Percentiles rank a stretch among this genome's conserved stretches.
phyloP scores from a whole-genome alignment of 2,888 invertebrate genomes.

The Meganola albula region DNA sequence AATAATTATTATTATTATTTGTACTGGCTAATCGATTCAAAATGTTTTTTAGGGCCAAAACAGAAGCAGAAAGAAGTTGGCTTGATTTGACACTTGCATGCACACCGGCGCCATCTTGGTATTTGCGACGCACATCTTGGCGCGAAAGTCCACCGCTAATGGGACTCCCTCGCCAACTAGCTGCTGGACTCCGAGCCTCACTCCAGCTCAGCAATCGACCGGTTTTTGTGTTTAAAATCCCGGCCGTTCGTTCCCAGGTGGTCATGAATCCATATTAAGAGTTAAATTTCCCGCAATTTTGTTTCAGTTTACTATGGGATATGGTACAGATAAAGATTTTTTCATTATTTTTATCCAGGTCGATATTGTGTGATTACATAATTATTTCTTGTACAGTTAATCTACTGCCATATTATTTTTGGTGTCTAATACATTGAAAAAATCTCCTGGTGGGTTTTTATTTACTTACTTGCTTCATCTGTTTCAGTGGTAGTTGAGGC shows the following conservation, averaged over 20 bases:
- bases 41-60: conserved; percentile 28
- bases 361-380: conserved; percentile 8
- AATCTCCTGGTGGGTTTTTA: too few species aligned
- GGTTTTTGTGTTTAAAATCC: conserved; percentile 46
- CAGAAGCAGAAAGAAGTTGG: conserved; percentile 40
- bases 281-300: conserved; percentile 14
- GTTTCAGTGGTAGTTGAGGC: too few species aligned
- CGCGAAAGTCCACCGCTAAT: conserved; percentile 44
- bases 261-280: conserved; percentile 27
- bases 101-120: conserved; percentile 57
- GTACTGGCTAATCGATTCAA: background rate
- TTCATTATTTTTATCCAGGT: conserved; percentile 16
- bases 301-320: conserved; percentile 2
- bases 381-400: conserved; percentile 15
- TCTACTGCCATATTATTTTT: conserved; percentile 13
- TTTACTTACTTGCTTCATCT: too few species aligned
- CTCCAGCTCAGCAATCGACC: conserved; percentile 48
- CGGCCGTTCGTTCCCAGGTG: conserved; percentile 31
- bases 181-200: conserved; percentile 43
- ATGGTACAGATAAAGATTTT: conserved; percentile 7
- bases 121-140: conserved; percentile 62
- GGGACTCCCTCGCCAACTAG: conserved; percentile 46
- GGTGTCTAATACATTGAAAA: conserved; percentile 18
- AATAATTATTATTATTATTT: too few species aligned
- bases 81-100: conserved; percentile 48